phyloP scores from a whole-genome alignment of 2,888 invertebrate genomes.

The Escarpia spicata region DNA sequence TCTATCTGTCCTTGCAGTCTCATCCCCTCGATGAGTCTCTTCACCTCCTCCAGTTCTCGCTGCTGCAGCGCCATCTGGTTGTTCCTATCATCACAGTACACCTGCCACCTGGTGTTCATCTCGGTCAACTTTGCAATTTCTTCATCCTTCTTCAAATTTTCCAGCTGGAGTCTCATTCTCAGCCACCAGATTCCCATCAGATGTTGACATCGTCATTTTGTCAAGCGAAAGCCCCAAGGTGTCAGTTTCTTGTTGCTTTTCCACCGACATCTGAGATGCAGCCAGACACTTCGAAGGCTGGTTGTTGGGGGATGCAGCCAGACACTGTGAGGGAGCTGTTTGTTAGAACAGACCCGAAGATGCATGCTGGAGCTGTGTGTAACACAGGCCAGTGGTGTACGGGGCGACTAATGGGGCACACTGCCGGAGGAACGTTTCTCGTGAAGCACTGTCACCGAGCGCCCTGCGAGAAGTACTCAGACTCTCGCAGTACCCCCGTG shows the following conservation, averaged over 20 bases:
- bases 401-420: no score
- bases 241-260: neutral
- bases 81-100: neutral
- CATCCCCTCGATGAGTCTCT: neutral
- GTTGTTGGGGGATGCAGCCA: no score
- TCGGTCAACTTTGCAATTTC: neutral
- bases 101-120: neutral
- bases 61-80: neutral
- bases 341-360: no score
- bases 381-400: no score
- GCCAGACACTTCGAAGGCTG: no score
- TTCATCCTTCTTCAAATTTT: neutral
- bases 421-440: no score
- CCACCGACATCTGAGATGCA: conserved; percentile 16
- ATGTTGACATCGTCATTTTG: neutral
- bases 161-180: neutral
- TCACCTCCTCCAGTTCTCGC: neutral
- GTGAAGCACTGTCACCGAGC: no score
- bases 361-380: no score
- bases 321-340: no score
- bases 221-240: neutral
- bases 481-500: no score
- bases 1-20: neutral
- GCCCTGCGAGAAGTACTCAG: no score
- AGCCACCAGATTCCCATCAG: conserved; percentile 1